These are phyloP conservation scores for Pollenia griseotomentosa DNA, from an alignment of 2,888 invertebrate genomes.

Conservation along the genomic window DNA sequence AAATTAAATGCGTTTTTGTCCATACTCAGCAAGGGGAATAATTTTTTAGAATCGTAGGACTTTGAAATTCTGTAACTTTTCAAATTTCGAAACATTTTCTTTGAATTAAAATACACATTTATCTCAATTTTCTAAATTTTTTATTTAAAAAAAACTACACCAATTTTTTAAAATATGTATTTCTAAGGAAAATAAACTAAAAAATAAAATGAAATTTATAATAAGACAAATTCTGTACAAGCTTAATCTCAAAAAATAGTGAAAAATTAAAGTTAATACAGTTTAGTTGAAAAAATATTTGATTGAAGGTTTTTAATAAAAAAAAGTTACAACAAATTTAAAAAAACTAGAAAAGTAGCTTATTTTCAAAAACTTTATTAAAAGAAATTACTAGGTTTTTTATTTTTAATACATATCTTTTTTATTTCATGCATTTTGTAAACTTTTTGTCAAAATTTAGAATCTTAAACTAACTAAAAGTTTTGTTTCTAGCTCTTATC, in stretches of 20 bases:
- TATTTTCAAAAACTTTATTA: not conserved
- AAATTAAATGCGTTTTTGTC: too few species aligned
- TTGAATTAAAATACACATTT: too few species aligned
- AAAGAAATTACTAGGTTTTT: not conserved
- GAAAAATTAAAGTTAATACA: not conserved
- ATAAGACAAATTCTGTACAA: conserved; percentile 6
- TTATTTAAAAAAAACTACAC: not conserved
- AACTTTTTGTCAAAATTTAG: conserved; percentile 22
- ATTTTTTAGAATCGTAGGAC: too few species aligned
- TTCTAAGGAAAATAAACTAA: not conserved
- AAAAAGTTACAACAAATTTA: not conserved
- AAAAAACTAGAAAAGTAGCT: not conserved
- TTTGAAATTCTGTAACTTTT: too few species aligned
- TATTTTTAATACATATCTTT: conserved; percentile 12
- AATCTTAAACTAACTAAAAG: conserved; percentile 21
- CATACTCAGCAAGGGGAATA: too few species aligned
- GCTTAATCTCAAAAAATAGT: conserved; percentile 12
- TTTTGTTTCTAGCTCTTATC: conserved; percentile 16
- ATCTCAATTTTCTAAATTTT: too few species aligned
- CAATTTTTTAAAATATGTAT: not conserved
- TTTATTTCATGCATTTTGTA: conserved; percentile 16
- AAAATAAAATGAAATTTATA: not conserved
- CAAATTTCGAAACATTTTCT: too few species aligned
- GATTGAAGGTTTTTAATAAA: not conserved
- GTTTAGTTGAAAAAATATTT: not conserved